A percentile compares a stretch with the other conserved stretches of the same genome.
Conservation (phyloP, 2,888 invertebrate genomes). For the Cryptocephalus primarius region DNA sequence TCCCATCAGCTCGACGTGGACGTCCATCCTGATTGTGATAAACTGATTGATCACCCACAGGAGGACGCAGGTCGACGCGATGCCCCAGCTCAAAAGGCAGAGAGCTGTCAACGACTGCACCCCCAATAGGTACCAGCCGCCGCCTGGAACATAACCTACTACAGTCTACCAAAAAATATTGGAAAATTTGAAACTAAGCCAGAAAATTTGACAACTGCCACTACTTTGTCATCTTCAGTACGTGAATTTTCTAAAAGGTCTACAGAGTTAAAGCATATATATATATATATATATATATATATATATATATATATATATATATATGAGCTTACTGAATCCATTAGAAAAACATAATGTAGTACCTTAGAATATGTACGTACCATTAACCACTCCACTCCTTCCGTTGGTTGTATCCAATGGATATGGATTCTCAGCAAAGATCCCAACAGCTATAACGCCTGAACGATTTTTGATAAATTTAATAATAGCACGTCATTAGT, state of each 20-base stretch:
- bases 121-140: slow-evolving; percentile 79
- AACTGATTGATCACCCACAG: slow-evolving; percentile 71
- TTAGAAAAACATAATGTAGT: too few species aligned
- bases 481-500: neutral
- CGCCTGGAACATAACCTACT: slow-evolving; percentile 60
- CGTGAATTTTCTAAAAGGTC: too few species aligned
- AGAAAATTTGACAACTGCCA: too few species aligned
- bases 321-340: too few species aligned
- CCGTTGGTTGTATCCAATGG: slow-evolving; percentile 73
- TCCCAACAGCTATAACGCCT: slow-evolving; percentile 79
- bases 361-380: too few species aligned
- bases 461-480: too few species aligned
- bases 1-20: slow-evolving; percentile 75
- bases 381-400: slow-evolving; percentile 63
- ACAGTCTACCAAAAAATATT: neutral
- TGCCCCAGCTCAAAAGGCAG: slow-evolving; percentile 65
- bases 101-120: slow-evolving; percentile 66
- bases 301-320: too few species aligned
- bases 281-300: too few species aligned
- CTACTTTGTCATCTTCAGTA: too few species aligned
- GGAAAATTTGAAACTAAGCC: too few species aligned
- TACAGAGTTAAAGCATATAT: too few species aligned
- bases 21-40: slow-evolving; percentile 74
- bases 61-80: slow-evolving; percentile 55
- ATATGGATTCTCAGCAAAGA: slow-evolving; percentile 77